Evolutionary conservation across 2,888 invertebrate genomes (phyloP).

Genomic region (Uloborus plumipes): DNA sequence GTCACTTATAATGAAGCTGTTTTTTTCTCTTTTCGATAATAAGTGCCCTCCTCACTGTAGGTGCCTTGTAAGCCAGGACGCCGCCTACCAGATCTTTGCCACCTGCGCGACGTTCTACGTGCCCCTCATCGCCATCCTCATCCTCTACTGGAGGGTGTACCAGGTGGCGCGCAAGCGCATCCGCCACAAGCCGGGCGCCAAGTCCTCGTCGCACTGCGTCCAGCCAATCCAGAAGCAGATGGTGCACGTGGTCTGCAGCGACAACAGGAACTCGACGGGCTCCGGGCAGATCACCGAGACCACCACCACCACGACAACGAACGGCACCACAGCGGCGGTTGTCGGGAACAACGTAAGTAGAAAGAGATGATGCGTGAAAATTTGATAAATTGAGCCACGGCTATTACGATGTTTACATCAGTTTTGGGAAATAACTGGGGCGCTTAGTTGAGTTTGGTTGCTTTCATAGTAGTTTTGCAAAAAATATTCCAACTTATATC

Average conservation of each 20-base stretch:
- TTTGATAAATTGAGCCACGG: no score
- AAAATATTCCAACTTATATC: no score
- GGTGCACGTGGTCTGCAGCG: conserved; percentile 30
- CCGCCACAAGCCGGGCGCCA: conserved; percentile 74
- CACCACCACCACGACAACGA: conserved; percentile 33
- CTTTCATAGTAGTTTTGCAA: no score
- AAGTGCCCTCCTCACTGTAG: conserved; percentile 68
- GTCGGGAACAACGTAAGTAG: conserved; percentile 19
- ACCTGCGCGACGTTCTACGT: conserved; percentile 99
- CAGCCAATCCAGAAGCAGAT: conserved; percentile 32
- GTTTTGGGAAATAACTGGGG: no score
- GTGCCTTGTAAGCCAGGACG: conserved; percentile 94
- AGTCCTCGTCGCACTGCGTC: conserved; percentile 7
- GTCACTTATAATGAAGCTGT: no score
- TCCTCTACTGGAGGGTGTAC: conserved; percentile 97
- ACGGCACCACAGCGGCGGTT: conserved; percentile 21
- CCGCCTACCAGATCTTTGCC: conserved; percentile 92
- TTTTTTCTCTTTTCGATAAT: no score
- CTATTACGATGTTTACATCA: no score
- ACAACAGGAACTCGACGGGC: conserved; percentile 32
- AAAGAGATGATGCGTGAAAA: not conserved
- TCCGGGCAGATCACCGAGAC: conserved; percentile 39
- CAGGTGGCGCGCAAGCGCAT: conserved; percentile 90
- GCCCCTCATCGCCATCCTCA: conserved; percentile 92
- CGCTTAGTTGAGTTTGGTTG: no score